A percentile compares a stretch with the other conserved stretches of the same genome.
These are phyloP conservation scores for Melanotaenia maccullochi DNA, from an alignment of 2,797 vertebrate genomes.

Conservation along the genomic window DNA sequence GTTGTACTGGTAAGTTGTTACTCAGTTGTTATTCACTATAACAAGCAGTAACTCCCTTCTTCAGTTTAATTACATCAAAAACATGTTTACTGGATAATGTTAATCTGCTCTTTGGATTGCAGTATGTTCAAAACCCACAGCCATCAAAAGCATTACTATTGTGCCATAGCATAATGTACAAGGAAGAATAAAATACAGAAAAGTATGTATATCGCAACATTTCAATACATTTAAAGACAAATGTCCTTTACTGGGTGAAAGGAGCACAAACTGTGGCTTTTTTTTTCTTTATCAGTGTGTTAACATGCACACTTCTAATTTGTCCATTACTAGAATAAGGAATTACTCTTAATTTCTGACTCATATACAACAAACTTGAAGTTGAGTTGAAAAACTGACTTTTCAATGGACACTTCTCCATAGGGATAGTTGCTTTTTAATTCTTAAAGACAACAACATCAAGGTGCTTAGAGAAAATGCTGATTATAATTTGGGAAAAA, in stretches of 20 bases:
- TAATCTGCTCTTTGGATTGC: constrained; percentile 68
- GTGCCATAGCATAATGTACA: constrained; percentile 81
- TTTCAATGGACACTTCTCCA: background rate
- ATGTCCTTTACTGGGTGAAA: constrained; percentile 70
- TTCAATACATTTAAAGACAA: constrained; percentile 77
- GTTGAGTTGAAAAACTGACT: constrained; percentile 1
- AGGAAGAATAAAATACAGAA: constrained; percentile 81
- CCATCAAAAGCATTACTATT: constrained; percentile 75
- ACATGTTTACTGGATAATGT: constrained; percentile 38
- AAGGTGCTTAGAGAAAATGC: constrained; percentile 16
- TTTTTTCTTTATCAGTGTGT: constrained; percentile 76
- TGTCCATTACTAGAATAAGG: constrained; percentile 19
- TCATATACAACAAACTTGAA: constrained; percentile 11
- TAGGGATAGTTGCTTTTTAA: constrained; percentile 9
- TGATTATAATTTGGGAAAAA: constrained; percentile 18
- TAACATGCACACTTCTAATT: constrained; percentile 62
- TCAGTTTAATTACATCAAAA: constrained; percentile 49
- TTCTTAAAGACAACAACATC: constrained; percentile 5
- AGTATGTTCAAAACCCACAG: constrained; percentile 78
- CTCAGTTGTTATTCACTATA: constrained; percentile 55
- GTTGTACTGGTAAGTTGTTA: constrained; percentile 57
- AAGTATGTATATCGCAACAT: constrained; percentile 76
- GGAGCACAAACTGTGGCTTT: constrained; percentile 68
- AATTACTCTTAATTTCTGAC: constrained; percentile 13
- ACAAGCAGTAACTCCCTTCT: constrained; percentile 42